phyloP scores from a whole-genome alignment of 2,888 invertebrate species.

The Asteroscopus sphinx region DNA sequence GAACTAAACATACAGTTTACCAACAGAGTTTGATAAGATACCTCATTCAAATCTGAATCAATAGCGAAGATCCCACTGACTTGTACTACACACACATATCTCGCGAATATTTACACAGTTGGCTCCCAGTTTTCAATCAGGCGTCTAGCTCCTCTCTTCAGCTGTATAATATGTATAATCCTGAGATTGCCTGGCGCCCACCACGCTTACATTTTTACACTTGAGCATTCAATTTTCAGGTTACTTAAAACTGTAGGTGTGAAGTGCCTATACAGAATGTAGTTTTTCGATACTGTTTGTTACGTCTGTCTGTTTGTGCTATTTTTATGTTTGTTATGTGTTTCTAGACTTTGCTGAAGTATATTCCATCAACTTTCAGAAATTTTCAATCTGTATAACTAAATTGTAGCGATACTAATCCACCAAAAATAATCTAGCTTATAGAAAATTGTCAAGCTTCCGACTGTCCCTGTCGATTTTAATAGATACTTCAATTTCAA shows the following conservation, averaged over 20 bases:
- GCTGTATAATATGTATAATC: constrained; percentile 42
- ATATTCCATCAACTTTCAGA: no score
- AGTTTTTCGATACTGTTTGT: no score
- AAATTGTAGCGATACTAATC: no score
- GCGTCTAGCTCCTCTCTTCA: constrained; percentile 2
- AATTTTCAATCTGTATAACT: no score
- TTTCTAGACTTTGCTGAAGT: no score
- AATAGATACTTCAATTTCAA: no score
- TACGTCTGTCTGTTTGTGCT: no score
- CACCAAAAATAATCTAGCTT: no score
- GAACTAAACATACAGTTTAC: no score
- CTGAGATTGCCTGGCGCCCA: constrained; percentile 43
- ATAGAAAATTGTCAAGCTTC: no score
- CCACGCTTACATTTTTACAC: constrained; percentile 21
- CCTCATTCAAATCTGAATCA: constrained; percentile 14
- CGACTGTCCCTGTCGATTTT: no score
- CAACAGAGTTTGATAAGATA: not conserved
- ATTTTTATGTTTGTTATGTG: no score
- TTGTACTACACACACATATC: constrained; percentile 4
- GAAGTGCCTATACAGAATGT: not conserved
- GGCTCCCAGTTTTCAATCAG: constrained; percentile 46
- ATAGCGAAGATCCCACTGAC: not conserved
- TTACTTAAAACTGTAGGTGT: not conserved
- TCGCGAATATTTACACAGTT: constrained; percentile 37
- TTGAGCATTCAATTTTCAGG: constrained; percentile 14